Base-by-base conservation (phyloP, 2,113 vertebrate species). In the Tangachromis dhanisi region DNA sequence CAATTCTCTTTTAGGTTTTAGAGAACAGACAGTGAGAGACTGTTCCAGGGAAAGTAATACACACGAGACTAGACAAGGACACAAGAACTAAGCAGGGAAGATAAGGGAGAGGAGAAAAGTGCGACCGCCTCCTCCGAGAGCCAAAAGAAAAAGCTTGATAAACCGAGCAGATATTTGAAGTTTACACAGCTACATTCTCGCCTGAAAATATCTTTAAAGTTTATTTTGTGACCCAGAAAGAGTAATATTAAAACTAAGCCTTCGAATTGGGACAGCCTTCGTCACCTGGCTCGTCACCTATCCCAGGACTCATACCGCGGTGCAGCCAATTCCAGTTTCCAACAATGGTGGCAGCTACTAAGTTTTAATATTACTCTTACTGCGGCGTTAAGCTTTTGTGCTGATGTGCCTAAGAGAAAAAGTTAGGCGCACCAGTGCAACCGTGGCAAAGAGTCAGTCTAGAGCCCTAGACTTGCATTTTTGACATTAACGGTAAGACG, bases 151-250 rank as follows among this genome's bases (percentile, higher is more conserved):
- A 51, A 51, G 19, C 53, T 24, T 24, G 53, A 24, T 24, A 54
- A 24, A 54, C n/a, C 2, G 24, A 57, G 24, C 54, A 5, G 55
- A 59, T 59, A 5, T 14, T 29, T 29, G 24, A 26, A 57, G 24
- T 14, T 26, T 1, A 26, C 13, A 57, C 7, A 57, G 54, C 5
- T 2, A 19, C 49, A 19, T 5, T 51, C 49, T 51, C 17, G 5
- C 11, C 53, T 55, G 55, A 29, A 59, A 29, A 29, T 29, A 29
- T 59, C 13, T 59, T 29, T 16, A 59, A 29, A 16, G 55, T 29
- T 59, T 59, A 59, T 59, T 59, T 59, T 59, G 24, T 29, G 24
- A 59, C 55, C 24, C 8, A 59, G 55, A 59, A 59, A 59, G 55
- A 59, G 24, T 29, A 1, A 59, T 59, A 59, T 59, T 29, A 59